Percentiles rank a stretch among this genome's conserved stretches.
Evolutionary conservation across 2,797 vertebrate species (phyloP).

Genomic region (Oryzias dopingdopingensis): DNA sequence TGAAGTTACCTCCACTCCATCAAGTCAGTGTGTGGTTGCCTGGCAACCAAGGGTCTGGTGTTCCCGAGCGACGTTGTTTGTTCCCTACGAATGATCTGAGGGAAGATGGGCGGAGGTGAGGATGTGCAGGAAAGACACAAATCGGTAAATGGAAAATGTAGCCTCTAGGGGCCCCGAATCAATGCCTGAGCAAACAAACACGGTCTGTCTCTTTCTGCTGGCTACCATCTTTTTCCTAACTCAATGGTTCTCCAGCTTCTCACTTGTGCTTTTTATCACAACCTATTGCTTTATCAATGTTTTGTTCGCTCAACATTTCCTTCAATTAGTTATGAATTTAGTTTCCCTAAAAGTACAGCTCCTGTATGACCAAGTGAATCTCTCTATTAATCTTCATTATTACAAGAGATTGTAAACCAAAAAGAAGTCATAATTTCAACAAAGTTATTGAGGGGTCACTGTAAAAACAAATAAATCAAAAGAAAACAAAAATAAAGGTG

Average conservation of each 20-base stretch:
- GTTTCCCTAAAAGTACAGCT: too few species aligned
- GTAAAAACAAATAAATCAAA: too few species aligned
- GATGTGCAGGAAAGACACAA: slow-evolving; percentile 77
- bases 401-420: too few species aligned
- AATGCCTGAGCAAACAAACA: slow-evolving; percentile 78
- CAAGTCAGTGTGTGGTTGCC: slow-evolving; percentile 81
- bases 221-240: slow-evolving; percentile 54
- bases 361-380: too few species aligned
- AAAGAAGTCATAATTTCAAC: too few species aligned
- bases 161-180: slow-evolving; percentile 77
- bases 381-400: too few species aligned
- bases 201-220: slow-evolving; percentile 48
- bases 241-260: slow-evolving; percentile 32
- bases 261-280: slow-evolving; percentile 24
- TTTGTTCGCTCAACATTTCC: too few species aligned
- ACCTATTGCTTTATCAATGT: slow-evolving; percentile 13
- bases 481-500: too few species aligned
- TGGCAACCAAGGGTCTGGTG: slow-evolving; percentile 80
- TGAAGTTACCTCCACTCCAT: slow-evolving; percentile 79
- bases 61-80: slow-evolving; percentile 79
- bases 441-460: too few species aligned
- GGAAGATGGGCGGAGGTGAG: slow-evolving; percentile 69
- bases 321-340: too few species aligned
- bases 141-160: slow-evolving; percentile 81
- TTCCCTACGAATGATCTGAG: slow-evolving; percentile 75